A percentile compares a stretch with the other conserved stretches of the same genome.
phyloP scores from a whole-genome alignment of 1,140 invertebrate species.

The Leptinotarsa lineolata region DNA sequence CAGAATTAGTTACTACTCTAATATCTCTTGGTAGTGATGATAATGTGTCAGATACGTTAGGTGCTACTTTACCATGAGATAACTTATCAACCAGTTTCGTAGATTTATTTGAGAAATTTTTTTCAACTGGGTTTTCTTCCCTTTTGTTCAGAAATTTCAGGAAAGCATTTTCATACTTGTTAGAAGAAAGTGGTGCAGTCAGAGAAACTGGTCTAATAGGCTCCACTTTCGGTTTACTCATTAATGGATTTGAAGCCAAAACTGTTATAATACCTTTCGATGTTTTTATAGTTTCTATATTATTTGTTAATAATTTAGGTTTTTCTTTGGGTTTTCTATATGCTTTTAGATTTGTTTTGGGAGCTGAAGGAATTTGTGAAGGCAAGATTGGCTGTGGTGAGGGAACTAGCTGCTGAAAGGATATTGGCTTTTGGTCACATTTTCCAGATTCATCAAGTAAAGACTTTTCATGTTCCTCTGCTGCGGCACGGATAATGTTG shows the following conservation, averaged over 20 bases:
- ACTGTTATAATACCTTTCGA: conserved; percentile 40
- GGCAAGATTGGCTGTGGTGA: background rate
- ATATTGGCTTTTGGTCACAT: background rate
- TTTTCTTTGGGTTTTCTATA: conserved; percentile 34
- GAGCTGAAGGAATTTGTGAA: conserved; percentile 12
- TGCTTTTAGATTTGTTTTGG: conserved; percentile 29
- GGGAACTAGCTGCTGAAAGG: background rate
- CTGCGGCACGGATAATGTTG: conserved; percentile 47
- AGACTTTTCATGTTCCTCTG: conserved; percentile 46
- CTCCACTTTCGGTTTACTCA: conserved; percentile 19
- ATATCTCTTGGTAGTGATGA: conserved; percentile 24
- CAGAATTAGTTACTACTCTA: background rate
- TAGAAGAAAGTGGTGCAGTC: background rate
- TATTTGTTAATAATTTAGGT: conserved; percentile 10
- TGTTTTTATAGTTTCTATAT: conserved; percentile 41
- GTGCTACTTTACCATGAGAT: background rate
- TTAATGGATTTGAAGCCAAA: conserved; percentile 29
- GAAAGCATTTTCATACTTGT: conserved; percentile 31
- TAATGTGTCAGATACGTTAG: conserved; percentile 12
- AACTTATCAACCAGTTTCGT: background rate
- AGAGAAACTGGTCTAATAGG: background rate
- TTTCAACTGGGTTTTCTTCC: background rate
- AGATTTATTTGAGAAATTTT: background rate
- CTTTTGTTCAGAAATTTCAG: conserved; percentile 27
- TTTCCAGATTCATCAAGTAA: conserved; percentile 25